Conservation (phyloP, 1,140 invertebrate species). For the Belonocnema kinseyi region DNA sequence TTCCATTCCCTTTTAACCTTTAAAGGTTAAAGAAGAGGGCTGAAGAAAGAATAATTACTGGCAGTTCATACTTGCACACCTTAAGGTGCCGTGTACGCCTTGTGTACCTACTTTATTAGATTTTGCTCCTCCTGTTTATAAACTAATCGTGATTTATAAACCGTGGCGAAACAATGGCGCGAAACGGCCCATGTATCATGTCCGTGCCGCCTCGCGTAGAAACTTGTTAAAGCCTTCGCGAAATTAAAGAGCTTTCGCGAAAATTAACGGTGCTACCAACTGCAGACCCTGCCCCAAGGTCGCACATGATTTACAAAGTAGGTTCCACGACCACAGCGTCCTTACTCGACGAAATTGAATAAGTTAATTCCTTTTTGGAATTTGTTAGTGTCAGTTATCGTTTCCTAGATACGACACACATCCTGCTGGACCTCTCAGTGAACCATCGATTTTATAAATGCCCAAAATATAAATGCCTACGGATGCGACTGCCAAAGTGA, state of each 20-base stretch:
- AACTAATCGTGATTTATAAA: conserved; percentile 74
- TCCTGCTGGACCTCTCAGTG: too few species aligned
- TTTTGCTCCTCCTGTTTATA: conserved; percentile 62
- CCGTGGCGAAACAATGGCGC: conserved; percentile 64
- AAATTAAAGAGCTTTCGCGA: conserved; percentile 71
- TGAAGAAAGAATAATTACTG: conserved; percentile 60
- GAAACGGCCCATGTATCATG: conserved; percentile 64
- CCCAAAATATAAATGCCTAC: background rate
- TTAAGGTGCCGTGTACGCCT: conserved; percentile 45
- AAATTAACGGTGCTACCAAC: conserved; percentile 65
- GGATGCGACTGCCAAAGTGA: background rate
- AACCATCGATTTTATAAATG: background rate
- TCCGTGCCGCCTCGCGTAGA: conserved; percentile 47
- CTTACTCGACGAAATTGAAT: conserved; percentile 55
- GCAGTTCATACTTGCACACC: conserved; percentile 38
- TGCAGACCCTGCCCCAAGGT: conserved; percentile 54
- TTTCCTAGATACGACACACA: too few species aligned
- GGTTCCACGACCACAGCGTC: background rate
- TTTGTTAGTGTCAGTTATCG: conserved; percentile 57
- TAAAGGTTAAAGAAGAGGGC: conserved; percentile 49
- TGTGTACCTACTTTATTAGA: conserved; percentile 60
- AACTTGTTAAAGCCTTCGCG: conserved; percentile 68
- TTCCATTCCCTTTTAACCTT: conserved; percentile 47
- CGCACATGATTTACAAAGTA: conserved; percentile 39
- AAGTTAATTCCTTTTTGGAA: conserved; percentile 61